phyloP scores from a whole-genome alignment of 1,140 invertebrate genomes.

The Drosophila simulans region DNA sequence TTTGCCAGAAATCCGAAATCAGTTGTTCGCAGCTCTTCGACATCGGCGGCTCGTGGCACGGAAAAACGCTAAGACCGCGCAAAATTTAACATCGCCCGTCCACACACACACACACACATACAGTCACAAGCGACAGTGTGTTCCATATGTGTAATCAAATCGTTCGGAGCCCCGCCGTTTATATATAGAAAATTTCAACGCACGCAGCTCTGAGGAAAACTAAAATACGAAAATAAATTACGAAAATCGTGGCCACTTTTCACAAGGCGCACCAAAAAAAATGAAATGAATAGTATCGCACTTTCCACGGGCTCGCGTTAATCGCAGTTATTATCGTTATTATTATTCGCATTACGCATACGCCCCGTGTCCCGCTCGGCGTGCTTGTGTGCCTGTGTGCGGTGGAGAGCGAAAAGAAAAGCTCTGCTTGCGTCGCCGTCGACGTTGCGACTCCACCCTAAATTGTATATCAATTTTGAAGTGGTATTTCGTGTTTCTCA shows the following conservation, averaged over 20 bases:
- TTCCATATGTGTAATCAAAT: slow-evolving; percentile 79
- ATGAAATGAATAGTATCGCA: neutral
- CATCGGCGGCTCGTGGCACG: slow-evolving; percentile 58
- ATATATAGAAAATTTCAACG: slow-evolving; percentile 84
- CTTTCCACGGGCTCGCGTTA: slow-evolving; percentile 17
- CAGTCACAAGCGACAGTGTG: slow-evolving; percentile 55
- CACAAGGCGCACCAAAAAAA: slow-evolving; percentile 22
- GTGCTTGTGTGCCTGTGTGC: slow-evolving; percentile 21
- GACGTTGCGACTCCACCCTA: slow-evolving; percentile 72
- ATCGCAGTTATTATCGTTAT: slow-evolving; percentile 43
- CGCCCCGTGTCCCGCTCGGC: slow-evolving; percentile 53
- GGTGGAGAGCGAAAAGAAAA: slow-evolving; percentile 36
- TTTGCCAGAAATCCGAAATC: slow-evolving; percentile 38
- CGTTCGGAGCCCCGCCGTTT: slow-evolving; percentile 68
- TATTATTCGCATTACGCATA: slow-evolving; percentile 71
- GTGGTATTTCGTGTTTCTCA: slow-evolving; percentile 25
- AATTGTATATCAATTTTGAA: slow-evolving; percentile 74
- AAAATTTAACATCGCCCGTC: slow-evolving; percentile 34
- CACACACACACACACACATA: slow-evolving; percentile 42
- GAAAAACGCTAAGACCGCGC: slow-evolving; percentile 38
- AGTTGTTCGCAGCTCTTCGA: slow-evolving; percentile 81
- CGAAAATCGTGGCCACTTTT: slow-evolving; percentile 51
- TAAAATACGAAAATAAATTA: slow-evolving; percentile 61
- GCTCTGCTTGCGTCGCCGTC: slow-evolving; percentile 61
- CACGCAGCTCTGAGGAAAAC: slow-evolving; percentile 70